Base-by-base conservation (phyloP, 2,797 vertebrate genomes). In the Microchirus variegatus region DNA sequence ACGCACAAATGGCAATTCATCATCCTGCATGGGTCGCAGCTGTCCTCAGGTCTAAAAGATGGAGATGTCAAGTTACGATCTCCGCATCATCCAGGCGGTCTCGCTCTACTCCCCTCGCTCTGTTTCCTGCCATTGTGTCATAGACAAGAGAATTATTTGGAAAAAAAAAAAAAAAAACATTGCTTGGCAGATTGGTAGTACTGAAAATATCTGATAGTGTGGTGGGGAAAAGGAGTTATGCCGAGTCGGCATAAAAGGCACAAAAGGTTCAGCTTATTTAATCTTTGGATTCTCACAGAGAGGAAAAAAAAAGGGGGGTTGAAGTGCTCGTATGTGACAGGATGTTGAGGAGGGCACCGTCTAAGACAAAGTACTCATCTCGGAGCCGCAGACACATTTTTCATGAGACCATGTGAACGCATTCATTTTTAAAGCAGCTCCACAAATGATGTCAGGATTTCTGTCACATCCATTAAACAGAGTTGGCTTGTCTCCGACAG, bases 231-330 rank as follows among this genome's bases (percentile, higher is more conserved):
- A 71, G 37, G 58, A 76, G 54, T 62, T 68, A 18, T 22, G 84
- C 86, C 87, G 88, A 90, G 78, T 87, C 77, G 7, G 67, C 78
- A 74, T 78, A 82, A 82, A 84, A 73, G 67, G 64, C 63, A 87
- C 73, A 85, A 90, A 88, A 79, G 81, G 63, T 77, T 75, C n/a
- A 12, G 47, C 57, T 75, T 70, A 69, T 86, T 85, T 80, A 73
- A 81, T 86, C 81, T 81, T 57, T 56, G 56, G 37, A 37, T 70
- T 67, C 42, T 75, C 26, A n/a, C n/a, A n/a, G n/a, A n/a, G n/a
- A n/a, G n/a, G n/a, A n/a, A n/a, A n/a, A n/a, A n/a, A n/a, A n/a
- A n/a, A n/a, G n/a, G n/a, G n/a, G n/a, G n/a, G n/a, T n/a, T n/a
- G n/a, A n/a, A n/a, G 43, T 10, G 54, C 64, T 45, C 36, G 36